phyloP scores from a whole-genome alignment of 2,113 vertebrate genomes.

The Hippocampus zosterae region DNA sequence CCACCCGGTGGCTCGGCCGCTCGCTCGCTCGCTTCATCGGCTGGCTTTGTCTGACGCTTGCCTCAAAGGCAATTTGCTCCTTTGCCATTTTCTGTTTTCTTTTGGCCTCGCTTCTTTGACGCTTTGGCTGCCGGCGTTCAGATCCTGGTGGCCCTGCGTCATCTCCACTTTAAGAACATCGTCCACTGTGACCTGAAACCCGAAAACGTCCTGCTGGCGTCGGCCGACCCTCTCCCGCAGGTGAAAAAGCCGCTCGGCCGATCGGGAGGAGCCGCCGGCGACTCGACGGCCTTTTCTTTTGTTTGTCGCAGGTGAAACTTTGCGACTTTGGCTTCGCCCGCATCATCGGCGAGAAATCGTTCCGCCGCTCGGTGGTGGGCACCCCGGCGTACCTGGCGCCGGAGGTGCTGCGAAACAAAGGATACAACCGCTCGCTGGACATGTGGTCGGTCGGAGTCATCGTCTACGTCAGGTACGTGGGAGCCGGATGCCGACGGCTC shows the following conservation, averaged over 20 bases:
- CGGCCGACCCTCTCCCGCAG: slow-evolving; percentile 93
- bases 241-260: slow-evolving; percentile 40
- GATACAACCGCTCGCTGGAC: slow-evolving; percentile 95
- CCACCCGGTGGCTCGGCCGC: too few species aligned
- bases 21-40: too few species aligned
- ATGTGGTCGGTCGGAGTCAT: slow-evolving; percentile 99
- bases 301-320: slow-evolving; percentile 83
- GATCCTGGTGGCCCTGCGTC: slow-evolving; percentile 92
- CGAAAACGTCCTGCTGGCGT: slow-evolving; percentile 92
- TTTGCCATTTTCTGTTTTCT: not conserved
- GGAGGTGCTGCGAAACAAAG: slow-evolving; percentile 93
- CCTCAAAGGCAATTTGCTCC: too few species aligned
- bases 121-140: slow-evolving; percentile 31
- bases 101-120: not conserved
- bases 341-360: slow-evolving; percentile 97
- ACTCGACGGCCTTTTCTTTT: not conserved
- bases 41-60: too few species aligned
- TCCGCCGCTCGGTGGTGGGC: slow-evolving; percentile 92
- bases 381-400: slow-evolving; percentile 95
- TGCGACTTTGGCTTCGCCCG: slow-evolving; percentile 97
- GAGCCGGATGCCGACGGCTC: not conserved
- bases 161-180: slow-evolving; percentile 98
- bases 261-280: too few species aligned
- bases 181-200: slow-evolving; percentile 98
- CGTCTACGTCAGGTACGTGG: slow-evolving; percentile 80